Evolutionary conservation across 1,140 invertebrate species (phyloP).

Genomic region (Musca domestica): DNA sequence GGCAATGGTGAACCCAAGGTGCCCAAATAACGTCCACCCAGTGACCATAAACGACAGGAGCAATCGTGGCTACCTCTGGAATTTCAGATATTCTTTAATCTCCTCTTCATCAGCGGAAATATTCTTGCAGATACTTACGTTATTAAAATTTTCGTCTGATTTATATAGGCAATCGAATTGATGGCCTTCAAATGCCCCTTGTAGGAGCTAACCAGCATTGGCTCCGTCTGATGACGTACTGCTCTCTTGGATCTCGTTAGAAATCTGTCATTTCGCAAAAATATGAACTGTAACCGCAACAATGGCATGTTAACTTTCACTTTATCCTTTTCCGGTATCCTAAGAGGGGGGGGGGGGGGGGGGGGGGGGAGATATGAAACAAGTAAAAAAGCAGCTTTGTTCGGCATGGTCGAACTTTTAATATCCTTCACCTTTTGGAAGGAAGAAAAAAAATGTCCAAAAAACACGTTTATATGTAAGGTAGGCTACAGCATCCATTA

Average conservation of each 20-base stretch:
- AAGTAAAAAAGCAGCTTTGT: too few species aligned
- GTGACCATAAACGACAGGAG: conserved; percentile 67
- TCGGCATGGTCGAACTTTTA: too few species aligned
- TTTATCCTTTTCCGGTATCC: conserved; percentile 42
- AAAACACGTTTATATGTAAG: too few species aligned
- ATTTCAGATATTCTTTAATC: neutral
- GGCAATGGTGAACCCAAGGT: conserved; percentile 66
- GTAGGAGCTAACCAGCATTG: conserved; percentile 65
- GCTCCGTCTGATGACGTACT: conserved; percentile 60
- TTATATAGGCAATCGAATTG: conserved; percentile 61
- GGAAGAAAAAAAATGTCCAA: too few species aligned
- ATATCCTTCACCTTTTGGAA: too few species aligned
- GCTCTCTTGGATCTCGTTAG: conserved; percentile 64
- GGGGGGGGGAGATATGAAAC: neutral
- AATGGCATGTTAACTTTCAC: conserved; percentile 59
- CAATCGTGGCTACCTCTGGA: conserved; percentile 69
- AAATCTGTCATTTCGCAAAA: conserved; percentile 64
- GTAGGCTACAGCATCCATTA: too few species aligned
- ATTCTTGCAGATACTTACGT: conserved; percentile 58
- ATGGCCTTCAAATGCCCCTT: conserved; percentile 63
- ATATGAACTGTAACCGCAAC: conserved; percentile 67
- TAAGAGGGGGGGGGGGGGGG: conserved; percentile 4
- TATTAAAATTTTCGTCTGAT: conserved; percentile 60
- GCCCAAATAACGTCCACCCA: conserved; percentile 66
- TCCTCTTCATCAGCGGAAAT: neutral